Base-by-base conservation (phyloP, 2,888 invertebrate species). In the Lypha dubia region DNA sequence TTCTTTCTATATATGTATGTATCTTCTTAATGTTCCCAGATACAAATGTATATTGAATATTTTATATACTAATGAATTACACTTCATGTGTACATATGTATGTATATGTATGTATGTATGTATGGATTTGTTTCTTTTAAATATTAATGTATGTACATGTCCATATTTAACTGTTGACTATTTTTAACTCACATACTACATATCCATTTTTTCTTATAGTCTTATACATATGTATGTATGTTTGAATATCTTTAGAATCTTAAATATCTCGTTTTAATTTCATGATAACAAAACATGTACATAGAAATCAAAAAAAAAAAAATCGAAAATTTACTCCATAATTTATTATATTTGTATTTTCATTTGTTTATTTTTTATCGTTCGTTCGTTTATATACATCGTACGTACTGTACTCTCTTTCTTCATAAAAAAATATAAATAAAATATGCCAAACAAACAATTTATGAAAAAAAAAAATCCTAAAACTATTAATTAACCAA, bases 311-410 rank as follows among this genome's bases (percentile, higher is more conserved):
- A 79, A 84, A 28, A 82, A 71, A 35, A 74, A 28, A 53, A 70
- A 81, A 79, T 79, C 84, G 75, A 88, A 90, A 87, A 89, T 90
- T 88, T 90, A 88, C 89, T 90, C 90, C 89, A 90, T 88, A 89
- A 85, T 90, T 89, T 90, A 90, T 90, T 90, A 91, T 90, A 90
- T 91, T 90, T 91, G 90, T 91, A 90, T 90, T 91, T 91, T 90
- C 89, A 89, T 90, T 90, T 90, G 89, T 89, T 90, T 90, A 89
- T 89, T 90, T 90, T 75, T 90, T 90, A 89, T 90, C 89, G 89
- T 89, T 89, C 89, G 89, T 89, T 90, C 90, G 89, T 89, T 90
- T 86, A 86, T 87, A 84, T 79, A 87, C 87, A 87, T 87, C 87
- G 87, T 87, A 89, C 87, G 87, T 87, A 89, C 90, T 90, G 87